These are phyloP conservation scores for Aphodius sticticus DNA, from an alignment of 2,888 invertebrate species.

Conservation along the genomic window DNA sequence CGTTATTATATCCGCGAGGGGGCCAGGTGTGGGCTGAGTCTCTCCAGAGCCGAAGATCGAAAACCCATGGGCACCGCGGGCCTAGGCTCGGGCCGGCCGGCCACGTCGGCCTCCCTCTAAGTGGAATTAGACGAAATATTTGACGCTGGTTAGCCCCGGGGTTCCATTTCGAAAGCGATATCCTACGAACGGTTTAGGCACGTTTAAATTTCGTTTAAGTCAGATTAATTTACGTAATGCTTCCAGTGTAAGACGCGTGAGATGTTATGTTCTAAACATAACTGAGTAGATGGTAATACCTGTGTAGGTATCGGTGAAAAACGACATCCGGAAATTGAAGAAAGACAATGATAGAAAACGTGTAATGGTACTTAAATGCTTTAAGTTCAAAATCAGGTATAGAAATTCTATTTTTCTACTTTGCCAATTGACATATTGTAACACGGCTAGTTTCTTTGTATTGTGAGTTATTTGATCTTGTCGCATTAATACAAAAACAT, in stretches of 20 bases:
- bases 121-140: conserved; percentile 16
- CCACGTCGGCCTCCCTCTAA: conserved; percentile 13
- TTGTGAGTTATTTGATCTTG: too few species aligned
- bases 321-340: too few species aligned
- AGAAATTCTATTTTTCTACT: too few species aligned
- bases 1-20: conserved; percentile 53
- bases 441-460: too few species aligned
- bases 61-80: conserved; percentile 5
- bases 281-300: background rate
- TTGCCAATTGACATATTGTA: too few species aligned
- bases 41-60: conserved; percentile 30
- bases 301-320: background rate
- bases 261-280: background rate
- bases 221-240: conserved; percentile 4
- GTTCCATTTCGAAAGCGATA: conserved; percentile 13
- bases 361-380: too few species aligned
- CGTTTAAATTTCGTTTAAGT: background rate
- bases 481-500: too few species aligned
- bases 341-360: too few species aligned
- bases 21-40: conserved; percentile 53
- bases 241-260: background rate
- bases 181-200: background rate
- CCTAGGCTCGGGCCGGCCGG: conserved; percentile 8
- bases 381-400: too few species aligned
- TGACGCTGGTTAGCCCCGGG: conserved; percentile 6